A percentile compares a stretch with the other conserved stretches of the same genome.
These are phyloP conservation scores for Agrypnia vestita DNA, from an alignment of 1,140 invertebrate genomes.

Conservation along the genomic window DNA sequence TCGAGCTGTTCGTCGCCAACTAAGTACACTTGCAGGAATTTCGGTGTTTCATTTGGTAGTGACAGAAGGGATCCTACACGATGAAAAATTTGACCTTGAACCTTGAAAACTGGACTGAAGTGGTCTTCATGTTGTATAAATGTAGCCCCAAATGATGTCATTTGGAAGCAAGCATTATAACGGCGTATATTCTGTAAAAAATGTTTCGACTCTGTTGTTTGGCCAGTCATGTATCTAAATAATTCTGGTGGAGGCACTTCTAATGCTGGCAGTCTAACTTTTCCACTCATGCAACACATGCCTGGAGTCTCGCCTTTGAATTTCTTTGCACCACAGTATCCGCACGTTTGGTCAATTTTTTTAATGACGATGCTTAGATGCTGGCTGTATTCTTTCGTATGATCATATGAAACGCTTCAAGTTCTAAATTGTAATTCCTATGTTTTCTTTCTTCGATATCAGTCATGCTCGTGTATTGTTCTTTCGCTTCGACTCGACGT, in stretches of 20 bases:
- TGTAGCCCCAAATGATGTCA: constrained; percentile 65
- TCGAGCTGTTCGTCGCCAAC: too few species aligned
- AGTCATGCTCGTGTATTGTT: too few species aligned
- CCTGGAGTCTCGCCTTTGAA: constrained; percentile 1
- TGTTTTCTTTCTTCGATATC: not conserved
- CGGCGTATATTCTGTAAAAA: constrained; percentile 63
- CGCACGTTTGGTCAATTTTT: not conserved
- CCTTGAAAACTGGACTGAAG: constrained; percentile 5
- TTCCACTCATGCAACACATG: constrained; percentile 60
- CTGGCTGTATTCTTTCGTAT: not conserved
- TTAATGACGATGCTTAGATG: not conserved
- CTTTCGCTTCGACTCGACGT: not conserved
- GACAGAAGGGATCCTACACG: constrained; percentile 18
- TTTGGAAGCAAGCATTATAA: constrained; percentile 67
- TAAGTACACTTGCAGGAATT: too few species aligned
- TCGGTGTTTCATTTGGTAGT: not conserved
- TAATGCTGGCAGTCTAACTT: constrained; percentile 64
- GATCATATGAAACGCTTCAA: constrained; percentile 6
- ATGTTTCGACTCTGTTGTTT: constrained; percentile 60
- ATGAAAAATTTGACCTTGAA: constrained; percentile 32
- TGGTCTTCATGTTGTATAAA: not conserved
- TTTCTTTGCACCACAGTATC: not conserved
- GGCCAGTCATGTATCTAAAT: constrained; percentile 51
- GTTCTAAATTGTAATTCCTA: not conserved
- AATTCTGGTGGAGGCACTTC: constrained; percentile 60